These are phyloP conservation scores for Stenodema calcarata DNA, from an alignment of 2,888 invertebrate genomes.

Conservation along the genomic window DNA sequence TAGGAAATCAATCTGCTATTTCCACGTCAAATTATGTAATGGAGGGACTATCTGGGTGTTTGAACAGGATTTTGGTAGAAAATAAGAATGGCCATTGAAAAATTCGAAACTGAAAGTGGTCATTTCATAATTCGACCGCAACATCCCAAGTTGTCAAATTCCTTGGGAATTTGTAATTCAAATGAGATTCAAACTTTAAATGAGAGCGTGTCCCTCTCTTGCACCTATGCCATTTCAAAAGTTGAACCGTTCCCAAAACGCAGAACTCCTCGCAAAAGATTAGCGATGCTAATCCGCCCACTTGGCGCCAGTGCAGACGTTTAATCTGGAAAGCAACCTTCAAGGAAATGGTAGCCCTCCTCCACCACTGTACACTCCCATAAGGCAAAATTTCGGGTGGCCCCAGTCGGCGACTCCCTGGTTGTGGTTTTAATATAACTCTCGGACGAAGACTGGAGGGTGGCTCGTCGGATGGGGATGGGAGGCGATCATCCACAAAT, in stretches of 20 bases:
- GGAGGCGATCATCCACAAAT: slow-evolving; percentile 37
- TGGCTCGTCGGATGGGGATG: background rate
- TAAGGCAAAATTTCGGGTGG: background rate
- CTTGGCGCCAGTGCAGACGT: background rate
- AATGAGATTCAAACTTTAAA: background rate
- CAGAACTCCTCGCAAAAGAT: background rate
- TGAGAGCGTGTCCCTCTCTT: background rate
- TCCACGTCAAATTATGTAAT: too few relatives aligned
- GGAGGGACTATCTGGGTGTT: too few relatives aligned
- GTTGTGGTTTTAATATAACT: slow-evolving; percentile 49
- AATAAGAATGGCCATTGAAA: background rate
- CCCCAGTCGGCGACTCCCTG: background rate
- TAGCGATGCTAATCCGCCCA: slow-evolving; percentile 41
- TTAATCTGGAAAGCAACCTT: background rate
- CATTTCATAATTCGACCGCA: background rate
- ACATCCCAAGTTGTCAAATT: background rate
- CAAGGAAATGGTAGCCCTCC: background rate
- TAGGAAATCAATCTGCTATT: too few relatives aligned
- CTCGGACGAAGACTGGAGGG: background rate
- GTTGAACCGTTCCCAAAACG: background rate
- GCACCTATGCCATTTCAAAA: slow-evolving; percentile 1
- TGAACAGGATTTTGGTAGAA: too few relatives aligned
- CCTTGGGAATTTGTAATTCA: slow-evolving; percentile 14
- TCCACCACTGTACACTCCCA: background rate
- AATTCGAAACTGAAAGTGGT: background rate